Evolutionary conservation across 1,140 invertebrate species (phyloP).

Genomic region (Drosophila nikananu): DNA sequence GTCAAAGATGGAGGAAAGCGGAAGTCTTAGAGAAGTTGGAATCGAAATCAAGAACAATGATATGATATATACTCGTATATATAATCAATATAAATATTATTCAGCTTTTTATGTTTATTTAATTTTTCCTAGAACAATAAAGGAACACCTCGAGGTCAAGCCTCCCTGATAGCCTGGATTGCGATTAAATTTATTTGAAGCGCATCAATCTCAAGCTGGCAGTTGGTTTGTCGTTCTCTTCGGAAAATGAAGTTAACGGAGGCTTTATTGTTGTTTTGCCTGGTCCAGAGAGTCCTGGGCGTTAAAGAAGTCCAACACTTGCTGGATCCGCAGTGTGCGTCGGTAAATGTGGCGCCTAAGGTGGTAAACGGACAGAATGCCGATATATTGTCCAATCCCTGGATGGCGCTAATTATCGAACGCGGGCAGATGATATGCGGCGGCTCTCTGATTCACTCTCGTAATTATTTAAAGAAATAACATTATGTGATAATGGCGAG

Average conservation of each 20-base stretch:
- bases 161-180: background rate
- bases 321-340: background rate
- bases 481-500: too few relatives aligned
- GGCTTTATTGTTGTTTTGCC: background rate
- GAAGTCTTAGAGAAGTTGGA: background rate
- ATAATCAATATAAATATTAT: too few relatives aligned
- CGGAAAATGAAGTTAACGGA: background rate
- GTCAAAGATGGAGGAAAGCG: background rate
- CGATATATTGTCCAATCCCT: background rate
- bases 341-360: background rate
- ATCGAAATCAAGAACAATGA: background rate
- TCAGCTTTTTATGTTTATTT: background rate
- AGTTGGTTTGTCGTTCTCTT: background rate
- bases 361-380: constrained; percentile 1
- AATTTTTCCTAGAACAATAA: background rate
- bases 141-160: background rate
- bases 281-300: background rate
- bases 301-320: background rate
- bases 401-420: constrained; percentile 1
- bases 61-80: too few relatives aligned
- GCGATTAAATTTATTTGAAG: background rate
- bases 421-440: background rate
- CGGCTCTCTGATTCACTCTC: constrained; percentile 9
- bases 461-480: background rate
- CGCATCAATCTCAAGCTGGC: background rate